These are phyloP conservation scores for Sphaerodactylus townsendi DNA, from an alignment of 2,113 vertebrate genomes.

Conservation along the genomic window DNA sequence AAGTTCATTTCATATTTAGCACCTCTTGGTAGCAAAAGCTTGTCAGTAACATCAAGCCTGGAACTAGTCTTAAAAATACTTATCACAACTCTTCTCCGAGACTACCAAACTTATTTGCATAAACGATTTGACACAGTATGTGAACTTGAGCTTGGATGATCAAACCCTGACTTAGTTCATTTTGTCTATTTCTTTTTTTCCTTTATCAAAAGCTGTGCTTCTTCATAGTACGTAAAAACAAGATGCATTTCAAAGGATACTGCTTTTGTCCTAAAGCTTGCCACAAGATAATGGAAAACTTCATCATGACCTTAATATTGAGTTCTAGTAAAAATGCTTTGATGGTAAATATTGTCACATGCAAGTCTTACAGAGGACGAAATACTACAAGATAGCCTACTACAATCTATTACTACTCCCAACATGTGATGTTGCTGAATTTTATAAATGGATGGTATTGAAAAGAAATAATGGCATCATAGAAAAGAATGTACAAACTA, in stretches of 20 bases:
- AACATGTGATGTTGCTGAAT: background rate
- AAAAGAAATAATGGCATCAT: background rate
- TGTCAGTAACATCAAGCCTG: background rate
- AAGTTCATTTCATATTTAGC: background rate
- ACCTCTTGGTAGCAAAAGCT: background rate
- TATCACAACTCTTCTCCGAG: too few species aligned
- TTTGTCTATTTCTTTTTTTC: background rate
- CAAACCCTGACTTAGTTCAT: background rate
- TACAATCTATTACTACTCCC: background rate
- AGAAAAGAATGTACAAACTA: background rate
- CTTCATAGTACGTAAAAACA: slow-evolving; percentile 18
- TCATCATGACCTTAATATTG: background rate
- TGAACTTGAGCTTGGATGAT: background rate
- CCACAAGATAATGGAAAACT: slow-evolving; percentile 31
- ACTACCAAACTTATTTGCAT: background rate
- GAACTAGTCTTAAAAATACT: background rate
- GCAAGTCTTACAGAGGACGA: background rate
- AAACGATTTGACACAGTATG: background rate
- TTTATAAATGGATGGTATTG: background rate
- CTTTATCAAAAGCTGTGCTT: background rate
- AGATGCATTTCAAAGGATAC: background rate
- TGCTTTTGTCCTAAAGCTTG: background rate
- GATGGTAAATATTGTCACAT: slow-evolving; percentile 1
- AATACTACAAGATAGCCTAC: background rate
- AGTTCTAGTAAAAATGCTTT: background rate